Conservation (phyloP, 2,888 invertebrate genomes). For the Chrysolina americana region DNA sequence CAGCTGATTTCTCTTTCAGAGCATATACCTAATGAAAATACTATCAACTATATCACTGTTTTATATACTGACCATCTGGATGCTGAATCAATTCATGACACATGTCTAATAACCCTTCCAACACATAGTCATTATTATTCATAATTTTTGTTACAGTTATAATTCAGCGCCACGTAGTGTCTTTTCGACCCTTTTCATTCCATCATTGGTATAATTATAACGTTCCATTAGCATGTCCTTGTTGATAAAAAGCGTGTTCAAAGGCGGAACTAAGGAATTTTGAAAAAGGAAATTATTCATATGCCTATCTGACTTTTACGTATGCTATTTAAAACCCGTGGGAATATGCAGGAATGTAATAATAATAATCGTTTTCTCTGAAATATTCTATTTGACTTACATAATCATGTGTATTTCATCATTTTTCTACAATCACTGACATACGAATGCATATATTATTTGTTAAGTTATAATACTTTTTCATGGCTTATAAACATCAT, state of each 20-base stretch:
- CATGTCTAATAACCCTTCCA: constrained; percentile 39
- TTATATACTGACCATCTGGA: constrained; percentile 36
- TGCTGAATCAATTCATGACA: constrained; percentile 24
- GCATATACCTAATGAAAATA: not conserved
- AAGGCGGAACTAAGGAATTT: constrained; percentile 3
- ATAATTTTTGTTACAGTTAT: constrained; percentile 39
- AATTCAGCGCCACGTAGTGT: constrained; percentile 34
- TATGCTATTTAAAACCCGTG: not conserved
- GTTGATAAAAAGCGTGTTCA: constrained; percentile 5
- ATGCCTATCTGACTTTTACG: not conserved
- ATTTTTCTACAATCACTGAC: too few relatives aligned
- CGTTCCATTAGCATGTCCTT: constrained; percentile 18
- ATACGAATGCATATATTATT: too few relatives aligned
- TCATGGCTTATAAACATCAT: too few relatives aligned
- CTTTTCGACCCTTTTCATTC: constrained; percentile 35
- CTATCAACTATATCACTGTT: constrained; percentile 31
- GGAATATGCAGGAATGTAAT: not conserved
- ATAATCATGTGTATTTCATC: too few relatives aligned
- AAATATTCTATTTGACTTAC: too few relatives aligned
- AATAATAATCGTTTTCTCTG: not conserved
- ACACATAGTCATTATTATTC: constrained; percentile 37
- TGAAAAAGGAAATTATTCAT: constrained; percentile 9
- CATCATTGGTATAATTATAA: constrained; percentile 39
- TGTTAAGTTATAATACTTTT: too few relatives aligned
- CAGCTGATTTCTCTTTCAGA: too few relatives aligned